phyloP scores from a whole-genome alignment of 2,888 invertebrate species.

The Allolobophora icterica region DNA sequence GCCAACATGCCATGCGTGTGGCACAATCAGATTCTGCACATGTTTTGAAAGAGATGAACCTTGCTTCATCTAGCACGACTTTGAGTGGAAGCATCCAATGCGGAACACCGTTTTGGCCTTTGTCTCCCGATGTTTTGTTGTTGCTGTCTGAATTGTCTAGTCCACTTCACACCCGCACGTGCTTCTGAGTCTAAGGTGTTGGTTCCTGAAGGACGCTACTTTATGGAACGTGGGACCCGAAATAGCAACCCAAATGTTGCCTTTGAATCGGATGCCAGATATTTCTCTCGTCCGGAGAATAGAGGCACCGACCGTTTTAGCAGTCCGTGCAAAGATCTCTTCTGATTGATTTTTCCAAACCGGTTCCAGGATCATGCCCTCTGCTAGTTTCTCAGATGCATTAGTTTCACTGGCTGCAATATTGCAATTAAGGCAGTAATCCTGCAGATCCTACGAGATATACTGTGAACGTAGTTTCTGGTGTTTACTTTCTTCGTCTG shows the following conservation, averaged over 20 bases:
- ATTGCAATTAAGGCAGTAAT: conserved; percentile 17
- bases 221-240: not conserved
- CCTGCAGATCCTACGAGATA: conserved; percentile 17
- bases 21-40: not conserved
- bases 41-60: not conserved
- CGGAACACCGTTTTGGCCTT: not conserved
- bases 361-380: conserved; percentile 9
- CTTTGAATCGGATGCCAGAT: not conserved
- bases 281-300: not conserved
- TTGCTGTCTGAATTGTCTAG: not conserved
- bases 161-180: not conserved
- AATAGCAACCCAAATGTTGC: not conserved
- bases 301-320: conserved; percentile 1
- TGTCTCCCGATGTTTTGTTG: not conserved
- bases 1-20: too few relatives aligned
- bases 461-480: not conserved
- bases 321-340: not conserved
- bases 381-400: conserved; percentile 8
- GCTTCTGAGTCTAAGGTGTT: not conserved
- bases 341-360: conserved; percentile 14
- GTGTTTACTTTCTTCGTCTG: conserved; percentile 20
- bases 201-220: not conserved
- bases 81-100: not conserved
- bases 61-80: not conserved
- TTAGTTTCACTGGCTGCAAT: not conserved